Evolutionary conservation across 2,888 invertebrate genomes (phyloP), one percentile per base, ranked within the genome.

Genomic region (Synanthedon andrenaeformis): DNA sequence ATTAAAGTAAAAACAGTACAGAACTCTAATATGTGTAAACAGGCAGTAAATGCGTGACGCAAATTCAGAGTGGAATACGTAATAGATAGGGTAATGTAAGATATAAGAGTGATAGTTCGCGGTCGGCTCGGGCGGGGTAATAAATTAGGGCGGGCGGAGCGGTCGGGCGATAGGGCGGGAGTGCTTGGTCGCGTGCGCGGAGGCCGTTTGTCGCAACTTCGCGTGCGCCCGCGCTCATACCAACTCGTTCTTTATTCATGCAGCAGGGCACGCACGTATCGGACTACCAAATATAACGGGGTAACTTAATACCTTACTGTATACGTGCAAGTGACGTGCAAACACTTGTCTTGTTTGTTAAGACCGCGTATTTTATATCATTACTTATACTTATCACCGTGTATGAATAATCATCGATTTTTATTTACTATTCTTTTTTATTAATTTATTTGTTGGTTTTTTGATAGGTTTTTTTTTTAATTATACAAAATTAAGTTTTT

Each of bases 221-320:
- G 52, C n/a, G 84, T 75, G 85, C 86, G 87, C 86, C 86, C 86
- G 85, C 84, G 64, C 57, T 57, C 86, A 82, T 87, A 83, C 45
- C 10, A 14, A 81, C 82, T 85, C 86, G 82, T 87, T 83, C 74
- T 76, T 80, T 86, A 86, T 86, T 86, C 87, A 87, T 85, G 76
- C 79, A 70, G 62, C 62, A 62, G 58, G 62, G 68, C 86, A 82
- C 84, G 84, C 85, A 65, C 79, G 64, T 59, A 60, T 60, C 60
- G 61, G 57, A 62, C 53, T 56, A 55, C 58, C 56, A 35, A 35
- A 35, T 10, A 35, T 35, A 35, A 35, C 35, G 35, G 35, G 35
- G 35, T 35, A 35, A 35, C 8, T 60, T 58, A 53, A 14, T 45
- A 14, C 45, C 19, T 50, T 12, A 23, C 50, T 23, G 14, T 10